Conservation (phyloP, 1,140 invertebrate species). For the Drosophila nigrodunni region DNA sequence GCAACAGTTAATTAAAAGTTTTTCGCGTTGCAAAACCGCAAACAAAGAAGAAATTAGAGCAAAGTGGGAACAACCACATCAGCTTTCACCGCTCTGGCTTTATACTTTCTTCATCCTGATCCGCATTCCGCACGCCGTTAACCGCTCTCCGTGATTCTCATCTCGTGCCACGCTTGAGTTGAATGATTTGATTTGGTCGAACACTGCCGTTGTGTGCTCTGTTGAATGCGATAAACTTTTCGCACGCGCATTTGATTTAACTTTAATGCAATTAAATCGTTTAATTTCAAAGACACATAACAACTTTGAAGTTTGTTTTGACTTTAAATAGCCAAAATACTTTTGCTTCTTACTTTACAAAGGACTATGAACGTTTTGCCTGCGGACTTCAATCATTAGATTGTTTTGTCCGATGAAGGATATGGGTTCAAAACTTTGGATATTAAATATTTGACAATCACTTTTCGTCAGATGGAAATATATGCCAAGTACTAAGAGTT, state of each 20-base stretch:
- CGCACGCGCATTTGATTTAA: conserved; percentile 74
- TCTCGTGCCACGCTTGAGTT: conserved; percentile 65
- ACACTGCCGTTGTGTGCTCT: conserved; percentile 42
- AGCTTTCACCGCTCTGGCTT: not conserved
- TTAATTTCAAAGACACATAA: conserved; percentile 73
- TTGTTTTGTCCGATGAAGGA: conserved; percentile 6
- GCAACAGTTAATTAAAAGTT: conserved; percentile 81
- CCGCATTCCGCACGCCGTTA: too few relatives aligned
- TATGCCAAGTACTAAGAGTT: conserved; percentile 1
- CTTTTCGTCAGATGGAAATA: not conserved
- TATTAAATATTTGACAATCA: conserved; percentile 15
- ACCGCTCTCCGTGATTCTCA: conserved; percentile 5
- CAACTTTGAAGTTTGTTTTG: conserved; percentile 30
- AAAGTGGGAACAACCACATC: conserved; percentile 18
- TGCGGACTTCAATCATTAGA: conserved; percentile 6
- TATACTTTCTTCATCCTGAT: not conserved
- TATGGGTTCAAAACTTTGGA: conserved; percentile 1
- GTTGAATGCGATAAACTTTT: conserved; percentile 74
- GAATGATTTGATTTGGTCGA: conserved; percentile 68
- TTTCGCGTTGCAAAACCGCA: conserved; percentile 68
- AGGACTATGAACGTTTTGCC: not conserved
- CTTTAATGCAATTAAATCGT: conserved; percentile 79
- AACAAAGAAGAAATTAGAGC: conserved; percentile 78
- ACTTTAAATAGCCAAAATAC: conserved; percentile 8
- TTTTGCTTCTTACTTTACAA: conserved; percentile 11